Conservation (phyloP, 2,888 invertebrate genomes). For the Meganola albula region DNA sequence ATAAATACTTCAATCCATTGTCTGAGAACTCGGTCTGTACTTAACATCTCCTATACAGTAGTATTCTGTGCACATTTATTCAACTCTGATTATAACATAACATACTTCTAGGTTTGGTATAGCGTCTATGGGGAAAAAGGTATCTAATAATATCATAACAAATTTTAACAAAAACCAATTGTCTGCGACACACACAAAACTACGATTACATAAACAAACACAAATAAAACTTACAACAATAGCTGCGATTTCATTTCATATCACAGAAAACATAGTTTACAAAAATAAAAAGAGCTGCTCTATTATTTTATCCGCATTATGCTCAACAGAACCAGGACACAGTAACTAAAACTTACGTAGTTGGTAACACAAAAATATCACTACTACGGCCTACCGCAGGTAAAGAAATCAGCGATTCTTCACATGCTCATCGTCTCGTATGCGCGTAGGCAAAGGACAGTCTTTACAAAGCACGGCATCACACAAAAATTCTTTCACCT, state of each 20-base stretch:
- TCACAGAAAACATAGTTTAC: constrained; percentile 51
- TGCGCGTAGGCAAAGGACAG: no score
- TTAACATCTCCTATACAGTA: no score
- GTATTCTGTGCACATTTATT: no score
- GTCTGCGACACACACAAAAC: constrained; percentile 16
- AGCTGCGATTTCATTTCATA: constrained; percentile 44
- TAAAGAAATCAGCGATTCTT: no score
- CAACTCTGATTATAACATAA: no score
- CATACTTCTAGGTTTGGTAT: constrained; percentile 23
- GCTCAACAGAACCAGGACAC: constrained; percentile 35
- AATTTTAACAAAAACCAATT: constrained; percentile 16
- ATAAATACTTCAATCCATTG: no score
- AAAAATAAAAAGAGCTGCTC: constrained; percentile 34
- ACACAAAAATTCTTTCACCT: no score
- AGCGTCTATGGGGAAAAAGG: constrained; percentile 17
- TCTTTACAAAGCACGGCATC: no score
- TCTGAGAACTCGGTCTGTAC: no score
- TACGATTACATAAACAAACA: constrained; percentile 27
- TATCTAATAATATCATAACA: constrained; percentile 15
- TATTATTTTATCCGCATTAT: constrained; percentile 19
- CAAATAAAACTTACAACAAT: constrained; percentile 32
- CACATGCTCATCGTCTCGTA: no score
- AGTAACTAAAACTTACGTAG: constrained; percentile 48
- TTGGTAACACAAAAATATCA: constrained; percentile 71
- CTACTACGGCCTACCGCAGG: no score